These are phyloP conservation scores for Odontocolon sp. DNA, from an alignment of 2,888 invertebrate genomes.

Conservation along the genomic window DNA sequence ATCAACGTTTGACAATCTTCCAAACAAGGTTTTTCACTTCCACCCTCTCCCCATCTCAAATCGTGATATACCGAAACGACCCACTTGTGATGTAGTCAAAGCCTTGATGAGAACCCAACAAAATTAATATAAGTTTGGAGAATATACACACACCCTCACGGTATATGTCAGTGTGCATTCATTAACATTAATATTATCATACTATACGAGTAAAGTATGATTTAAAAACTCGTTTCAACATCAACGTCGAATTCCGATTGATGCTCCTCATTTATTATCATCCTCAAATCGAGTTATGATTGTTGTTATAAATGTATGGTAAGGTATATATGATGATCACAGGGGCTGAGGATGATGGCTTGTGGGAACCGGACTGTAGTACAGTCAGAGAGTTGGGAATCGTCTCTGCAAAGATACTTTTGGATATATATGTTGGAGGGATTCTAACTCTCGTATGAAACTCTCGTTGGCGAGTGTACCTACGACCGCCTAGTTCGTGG, in stretches of 20 bases:
- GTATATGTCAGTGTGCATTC: not conserved
- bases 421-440: not conserved
- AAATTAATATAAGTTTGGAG: not conserved
- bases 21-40: not conserved
- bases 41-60: not conserved
- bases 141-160: not conserved
- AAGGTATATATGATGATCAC: conserved; percentile 27
- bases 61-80: not conserved
- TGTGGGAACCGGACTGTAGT: conserved; percentile 28
- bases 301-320: conserved; percentile 11
- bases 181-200: too few species aligned
- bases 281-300: conserved; percentile 29
- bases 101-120: too few species aligned
- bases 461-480: conserved; percentile 44
- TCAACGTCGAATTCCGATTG: conserved; percentile 36
- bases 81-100: not conserved
- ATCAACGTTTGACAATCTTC: conserved; percentile 50
- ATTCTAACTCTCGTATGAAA: conserved; percentile 7
- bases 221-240: conserved; percentile 5
- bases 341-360: conserved; percentile 12
- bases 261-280: conserved; percentile 29
- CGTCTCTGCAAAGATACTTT: not conserved
- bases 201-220: too few species aligned
- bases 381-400: conserved; percentile 22
- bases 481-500: conserved; percentile 47